Evolutionary conservation across 2,113 vertebrate genomes (phyloP), one percentile per base, ranked within the genome.

Genomic region (Rhagologus leucostigma): DNA sequence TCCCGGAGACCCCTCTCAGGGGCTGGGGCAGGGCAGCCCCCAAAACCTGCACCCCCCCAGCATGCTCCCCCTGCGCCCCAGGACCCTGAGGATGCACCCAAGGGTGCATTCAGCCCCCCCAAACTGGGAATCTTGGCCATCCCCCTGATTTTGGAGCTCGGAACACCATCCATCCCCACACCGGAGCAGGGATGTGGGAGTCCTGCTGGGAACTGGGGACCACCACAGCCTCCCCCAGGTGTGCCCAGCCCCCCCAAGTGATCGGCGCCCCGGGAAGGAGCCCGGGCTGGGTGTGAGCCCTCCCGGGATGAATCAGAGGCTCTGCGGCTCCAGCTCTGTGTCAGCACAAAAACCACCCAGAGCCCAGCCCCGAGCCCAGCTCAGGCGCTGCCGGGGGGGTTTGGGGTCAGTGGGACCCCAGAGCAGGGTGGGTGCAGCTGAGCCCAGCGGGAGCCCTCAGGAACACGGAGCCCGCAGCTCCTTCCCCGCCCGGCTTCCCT

Each of bases 281-380:
- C 47, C 55, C 26, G 12, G 39, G 37, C 55, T 70, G 96, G 96
- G 77, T 33, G 84, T 93, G 89, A 95, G 93, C 47, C 80, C 71
- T 84, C 77, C 59, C 0, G 26, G 33, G 64, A 94, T 96, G 96
- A 94, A 93, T 96, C 93, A 94, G 89, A 95, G 75, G 44, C 52
- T 90, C 24, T 32, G 49, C 5, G 0, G 55, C 67, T 67, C 69
- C 75, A 29, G 37, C 50, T 75, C 53, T 68, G 85, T 35, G 35
- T 83, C 91, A 88, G 89, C 88, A 42, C 49, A 6, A 55, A 88
- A 78, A 35, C 6, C 75, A 59, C 1, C 49, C 80, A 24, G 67
- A 13, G 15, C 86, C 86, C 23, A 44, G 73, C 84, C 63, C 73
- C 22, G 22, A 69, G 64, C 55, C 63, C 84, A 16, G 73, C 46